Evolutionary conservation across 2,113 vertebrate genomes (phyloP).

Genomic region (Bos javanicus): DNA sequence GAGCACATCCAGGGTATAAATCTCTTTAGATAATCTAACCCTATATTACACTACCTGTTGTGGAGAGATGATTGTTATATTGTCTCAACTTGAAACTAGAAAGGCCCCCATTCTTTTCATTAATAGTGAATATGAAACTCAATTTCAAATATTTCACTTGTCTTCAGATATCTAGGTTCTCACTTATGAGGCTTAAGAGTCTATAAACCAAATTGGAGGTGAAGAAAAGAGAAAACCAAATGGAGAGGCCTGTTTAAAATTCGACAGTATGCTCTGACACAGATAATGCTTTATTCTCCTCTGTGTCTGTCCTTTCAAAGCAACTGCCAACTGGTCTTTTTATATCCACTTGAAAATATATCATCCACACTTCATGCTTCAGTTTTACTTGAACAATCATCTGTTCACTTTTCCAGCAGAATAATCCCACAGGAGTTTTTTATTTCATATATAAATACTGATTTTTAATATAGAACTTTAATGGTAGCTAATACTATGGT

Average conservation of each 20-base stretch:
- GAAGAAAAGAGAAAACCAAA: neutral
- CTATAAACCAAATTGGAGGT: neutral
- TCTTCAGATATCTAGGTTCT: neutral
- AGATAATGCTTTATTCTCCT: neutral
- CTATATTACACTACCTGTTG: neutral
- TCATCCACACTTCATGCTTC: neutral
- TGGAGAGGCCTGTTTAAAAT: neutral
- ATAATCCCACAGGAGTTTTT: neutral
- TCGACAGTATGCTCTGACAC: neutral
- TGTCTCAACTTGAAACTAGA: neutral
- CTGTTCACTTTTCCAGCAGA: neutral
- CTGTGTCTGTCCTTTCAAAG: neutral
- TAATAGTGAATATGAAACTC: neutral
- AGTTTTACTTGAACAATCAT: neutral
- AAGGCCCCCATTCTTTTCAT: neutral
- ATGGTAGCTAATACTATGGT: neutral
- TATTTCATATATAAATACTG: neutral
- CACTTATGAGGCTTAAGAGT: neutral
- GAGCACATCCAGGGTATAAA: neutral
- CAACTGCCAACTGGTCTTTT: neutral
- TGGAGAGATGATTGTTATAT: neutral
- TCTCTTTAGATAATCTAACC: neutral
- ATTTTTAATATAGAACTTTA: neutral
- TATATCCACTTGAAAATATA: neutral
- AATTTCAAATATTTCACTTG: neutral